phyloP scores from a whole-genome alignment of 2,797 vertebrate species.

The Oceanodroma leucorhoa region DNA sequence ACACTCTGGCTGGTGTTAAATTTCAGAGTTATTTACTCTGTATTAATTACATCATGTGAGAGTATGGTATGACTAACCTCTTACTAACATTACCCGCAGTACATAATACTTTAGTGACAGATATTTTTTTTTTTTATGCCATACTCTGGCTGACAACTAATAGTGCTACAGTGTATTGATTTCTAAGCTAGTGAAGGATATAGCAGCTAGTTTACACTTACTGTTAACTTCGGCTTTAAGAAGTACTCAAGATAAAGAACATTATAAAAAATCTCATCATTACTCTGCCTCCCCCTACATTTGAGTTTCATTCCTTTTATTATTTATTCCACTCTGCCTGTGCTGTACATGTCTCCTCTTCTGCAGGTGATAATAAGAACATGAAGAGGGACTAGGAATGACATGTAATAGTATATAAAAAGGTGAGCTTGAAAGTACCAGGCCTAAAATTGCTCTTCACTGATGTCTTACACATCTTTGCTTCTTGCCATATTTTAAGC shows the following conservation, averaged over 20 bases:
- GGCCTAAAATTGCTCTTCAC: neutral
- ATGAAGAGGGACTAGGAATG: neutral
- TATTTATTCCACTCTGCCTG: neutral
- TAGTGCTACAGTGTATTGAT: neutral
- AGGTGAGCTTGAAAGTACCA: neutral
- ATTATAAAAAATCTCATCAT: neutral
- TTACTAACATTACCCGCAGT: neutral
- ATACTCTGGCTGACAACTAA: neutral
- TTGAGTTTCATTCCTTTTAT: neutral
- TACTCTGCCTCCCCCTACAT: neutral
- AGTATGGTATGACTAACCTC: neutral
- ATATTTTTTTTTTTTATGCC: neutral
- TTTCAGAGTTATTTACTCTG: neutral
- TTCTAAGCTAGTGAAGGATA: neutral
- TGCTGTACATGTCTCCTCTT: neutral
- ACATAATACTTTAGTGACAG: neutral
- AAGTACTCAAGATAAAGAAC: neutral
- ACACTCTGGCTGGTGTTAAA: neutral
- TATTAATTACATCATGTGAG: slow-evolving; percentile 40
- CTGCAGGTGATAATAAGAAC: neutral
- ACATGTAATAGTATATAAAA: neutral
- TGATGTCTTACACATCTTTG: neutral
- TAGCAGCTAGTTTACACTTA: neutral
- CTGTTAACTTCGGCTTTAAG: neutral
- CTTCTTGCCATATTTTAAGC: neutral